Base-by-base conservation (phyloP, 2,888 invertebrate genomes). In the Bombylius discolor region DNA sequence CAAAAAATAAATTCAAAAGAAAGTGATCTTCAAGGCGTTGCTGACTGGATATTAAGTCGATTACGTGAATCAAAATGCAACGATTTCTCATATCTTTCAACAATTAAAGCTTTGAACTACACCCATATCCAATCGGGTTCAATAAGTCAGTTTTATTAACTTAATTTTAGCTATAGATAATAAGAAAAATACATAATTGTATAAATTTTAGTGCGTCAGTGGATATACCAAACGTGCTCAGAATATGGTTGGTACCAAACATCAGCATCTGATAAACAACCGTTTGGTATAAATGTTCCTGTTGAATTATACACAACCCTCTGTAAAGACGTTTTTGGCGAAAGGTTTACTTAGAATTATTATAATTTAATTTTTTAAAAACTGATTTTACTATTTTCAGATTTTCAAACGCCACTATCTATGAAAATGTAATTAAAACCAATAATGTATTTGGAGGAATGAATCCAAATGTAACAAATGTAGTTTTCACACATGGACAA, bases 181-280 rank as follows among this genome's bases (percentile, higher is more conserved):
- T 36, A 7, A 36, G 8, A 36, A 36, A 11, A 42, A 42, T 11
- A 42, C 1, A 11, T 5, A 42, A 42, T 36, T 36, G 8, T 23
- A 23, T 23, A 36, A 7, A 11, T 42, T 42, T 11, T 65, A 84
- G 85, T 78, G 62, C 85, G 95, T 0, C 89, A 90, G 66, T 96
- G 96, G 96, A 85, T 81, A 58, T 96, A 93, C 70, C 96, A 96
- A 74, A 95, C 95, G 0, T 97, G 96, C 69, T 91, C 89, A 1
- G 97, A 97, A 71, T 97, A 96, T 70, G 96, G 95, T 34, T 97
- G 89, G 73, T 97, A 86, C 73, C 96, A 97, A 76, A 89, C 92
- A 0, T 91, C 94, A 0, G 67, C 68, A 14, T 67, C 70, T n/a
- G 64, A 64, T n/a, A 61, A 61, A 0, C 65, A 64, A 32, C 70